Evolutionary conservation across 2,888 invertebrate genomes (phyloP).

Genomic region (Leucoma salicis): DNA sequence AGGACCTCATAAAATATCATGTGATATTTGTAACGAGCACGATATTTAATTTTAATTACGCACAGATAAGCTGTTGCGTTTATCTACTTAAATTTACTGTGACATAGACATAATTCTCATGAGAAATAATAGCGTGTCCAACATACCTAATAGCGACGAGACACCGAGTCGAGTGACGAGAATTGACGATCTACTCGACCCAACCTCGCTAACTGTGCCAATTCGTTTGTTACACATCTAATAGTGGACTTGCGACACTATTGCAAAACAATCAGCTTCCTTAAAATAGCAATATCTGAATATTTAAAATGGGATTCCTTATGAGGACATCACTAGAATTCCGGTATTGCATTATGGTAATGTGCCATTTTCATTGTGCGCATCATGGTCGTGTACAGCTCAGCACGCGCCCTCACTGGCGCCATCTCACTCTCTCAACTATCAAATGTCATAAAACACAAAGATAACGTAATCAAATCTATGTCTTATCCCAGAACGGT

Average conservation of each 20-base stretch:
- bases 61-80: too few relatives aligned
- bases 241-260: constrained; percentile 23
- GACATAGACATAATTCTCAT: too few relatives aligned
- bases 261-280: constrained; percentile 44
- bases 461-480: constrained; percentile 11
- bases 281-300: constrained; percentile 52
- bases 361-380: constrained; percentile 72
- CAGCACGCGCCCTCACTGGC: constrained; percentile 60
- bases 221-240: constrained; percentile 24
- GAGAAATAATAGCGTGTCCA: too few relatives aligned
- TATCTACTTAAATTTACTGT: too few relatives aligned
- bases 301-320: constrained; percentile 54
- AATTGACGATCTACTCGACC: too few relatives aligned
- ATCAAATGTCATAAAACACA: constrained; percentile 30
- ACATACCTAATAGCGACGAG: too few relatives aligned
- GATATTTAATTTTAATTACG: too few relatives aligned
- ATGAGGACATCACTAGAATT: constrained; percentile 67
- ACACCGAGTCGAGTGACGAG: too few relatives aligned
- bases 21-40: too few relatives aligned
- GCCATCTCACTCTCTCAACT: constrained; percentile 37
- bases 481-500: constrained; percentile 20
- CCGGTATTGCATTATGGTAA: constrained; percentile 76
- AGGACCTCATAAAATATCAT: too few relatives aligned
- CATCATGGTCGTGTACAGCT: constrained; percentile 60
- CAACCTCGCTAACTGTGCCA: constrained; percentile 15